Percentiles rank a stretch among this genome's conserved stretches.
These are phyloP conservation scores for Lithobates pipiens DNA, from an alignment of 2,797 vertebrate genomes.

Conservation along the genomic window DNA sequence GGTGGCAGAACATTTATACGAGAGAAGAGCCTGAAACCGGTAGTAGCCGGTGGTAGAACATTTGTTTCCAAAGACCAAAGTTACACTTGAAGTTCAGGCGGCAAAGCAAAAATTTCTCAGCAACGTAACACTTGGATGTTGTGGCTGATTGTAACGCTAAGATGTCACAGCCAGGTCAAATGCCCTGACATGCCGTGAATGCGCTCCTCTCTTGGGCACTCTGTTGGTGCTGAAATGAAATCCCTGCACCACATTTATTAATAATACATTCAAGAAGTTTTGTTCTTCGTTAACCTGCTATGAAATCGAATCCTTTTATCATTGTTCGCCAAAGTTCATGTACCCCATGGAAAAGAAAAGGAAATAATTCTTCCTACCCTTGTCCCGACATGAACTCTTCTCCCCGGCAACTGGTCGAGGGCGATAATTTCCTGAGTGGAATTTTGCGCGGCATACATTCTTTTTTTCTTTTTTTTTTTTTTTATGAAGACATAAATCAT, in stretches of 20 bases:
- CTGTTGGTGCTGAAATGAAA: slow-evolving; percentile 30
- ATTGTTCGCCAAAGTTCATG: slow-evolving; percentile 19
- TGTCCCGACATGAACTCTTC: slow-evolving; percentile 16
- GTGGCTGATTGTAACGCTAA: background rate
- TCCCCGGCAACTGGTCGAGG: slow-evolving; percentile 5
- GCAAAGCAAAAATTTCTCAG: background rate
- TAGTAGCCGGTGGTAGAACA: too few species aligned
- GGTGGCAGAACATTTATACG: too few species aligned
- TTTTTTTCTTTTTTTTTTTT: too few species aligned
- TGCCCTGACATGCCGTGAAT: background rate
- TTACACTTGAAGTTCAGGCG: background rate
- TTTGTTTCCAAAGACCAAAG: too few species aligned
- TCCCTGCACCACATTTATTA: slow-evolving; percentile 30
- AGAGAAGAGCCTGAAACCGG: too few species aligned
- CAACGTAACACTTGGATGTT: too few species aligned
- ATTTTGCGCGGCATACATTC: slow-evolving; percentile 8
- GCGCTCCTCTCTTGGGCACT: background rate
- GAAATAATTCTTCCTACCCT: background rate
- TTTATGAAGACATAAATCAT: slow-evolving; percentile 22
- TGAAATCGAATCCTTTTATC: slow-evolving; percentile 42
- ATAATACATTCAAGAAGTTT: slow-evolving; percentile 29
- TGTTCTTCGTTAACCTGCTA: slow-evolving; percentile 42
- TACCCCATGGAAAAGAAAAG: slow-evolving; percentile 26
- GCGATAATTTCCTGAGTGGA: background rate
- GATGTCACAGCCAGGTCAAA: background rate